Base-by-base conservation (phyloP, 1,140 invertebrate genomes). In the Anastatus disparis region DNA sequence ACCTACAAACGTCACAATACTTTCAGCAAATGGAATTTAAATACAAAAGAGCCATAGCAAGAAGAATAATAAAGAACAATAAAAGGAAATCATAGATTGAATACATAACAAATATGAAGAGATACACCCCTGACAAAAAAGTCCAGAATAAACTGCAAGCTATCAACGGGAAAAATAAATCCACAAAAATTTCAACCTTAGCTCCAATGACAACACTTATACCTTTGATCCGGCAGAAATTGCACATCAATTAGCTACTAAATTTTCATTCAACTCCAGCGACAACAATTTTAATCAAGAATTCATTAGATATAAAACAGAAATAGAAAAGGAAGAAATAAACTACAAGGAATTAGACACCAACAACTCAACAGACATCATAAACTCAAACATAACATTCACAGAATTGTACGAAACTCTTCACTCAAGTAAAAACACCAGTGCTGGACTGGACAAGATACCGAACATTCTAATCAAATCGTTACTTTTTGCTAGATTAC, bases 191-290 rank as follows among this genome's bases (percentile, higher is more conserved):
- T 4, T 4, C 31, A 35, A 6, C 31, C 4, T 35, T 6, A 35
- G 10, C 4, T 10, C 4, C 4, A 35, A 35, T 35, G 10, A 35
- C 10, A 10, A 35, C 4, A 35, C 10, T 35, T 6, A 4, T 6
- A 35, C 31, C 4, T 6, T 6, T 6, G 10, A 10, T 35, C n/a
- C n/a, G n/a, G 31, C 4, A 35, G 31, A 35, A 35, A 35, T 35
- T 4, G 56, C 75, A 9, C 67, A 81, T 38, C 17, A 74, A 44
- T 55, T 79, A 46, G 77, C 77, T 10, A 26, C 67, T 46, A 72
- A 69, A 8, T 81, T 78, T 72, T 70, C 75, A 17, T 24, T 44
- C n/a, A 78, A 77, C 70, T 80, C 78, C 6, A 74, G 71, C 22
- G 73, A 76, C 9, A 17, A 24, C 3, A 44, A 44, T 15, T 44